These are phyloP conservation scores for Martes martes DNA, from an alignment of 2,113 vertebrate genomes.

Conservation along the genomic window DNA sequence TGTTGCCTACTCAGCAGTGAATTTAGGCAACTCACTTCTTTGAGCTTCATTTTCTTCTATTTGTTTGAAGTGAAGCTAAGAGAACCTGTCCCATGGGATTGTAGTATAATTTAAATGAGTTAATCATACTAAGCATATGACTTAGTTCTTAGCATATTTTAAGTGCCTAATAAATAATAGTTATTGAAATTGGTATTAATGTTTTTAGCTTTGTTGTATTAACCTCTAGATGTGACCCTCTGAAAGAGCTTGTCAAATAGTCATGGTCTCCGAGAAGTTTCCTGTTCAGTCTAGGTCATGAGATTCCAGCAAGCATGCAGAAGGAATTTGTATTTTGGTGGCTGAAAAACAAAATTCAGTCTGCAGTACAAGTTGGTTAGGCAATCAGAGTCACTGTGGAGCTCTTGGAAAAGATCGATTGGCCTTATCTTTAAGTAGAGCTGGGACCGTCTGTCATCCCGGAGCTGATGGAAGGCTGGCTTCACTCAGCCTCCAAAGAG, in stretches of 20 bases:
- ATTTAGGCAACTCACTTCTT: neutral
- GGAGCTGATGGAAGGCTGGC: neutral
- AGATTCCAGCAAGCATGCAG: neutral
- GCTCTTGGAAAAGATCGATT: neutral
- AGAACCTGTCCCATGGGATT: neutral
- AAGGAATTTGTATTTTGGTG: neutral
- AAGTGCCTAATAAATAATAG: neutral
- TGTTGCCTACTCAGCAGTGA: neutral
- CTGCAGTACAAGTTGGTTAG: neutral
- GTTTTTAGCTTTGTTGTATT: neutral
- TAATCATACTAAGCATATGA: neutral
- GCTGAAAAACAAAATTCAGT: neutral
- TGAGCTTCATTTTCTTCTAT: neutral
- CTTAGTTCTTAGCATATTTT: neutral
- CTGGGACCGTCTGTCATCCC: neutral
- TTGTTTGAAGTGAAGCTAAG: neutral
- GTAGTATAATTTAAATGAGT: neutral
- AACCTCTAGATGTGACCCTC: neutral
- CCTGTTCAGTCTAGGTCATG: neutral
- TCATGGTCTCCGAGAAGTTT: neutral
- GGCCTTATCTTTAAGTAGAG: conserved; percentile 1
- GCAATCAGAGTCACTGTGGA: neutral
- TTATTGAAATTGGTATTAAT: neutral
- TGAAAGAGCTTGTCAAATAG: neutral
- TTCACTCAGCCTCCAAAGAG: neutral